Evolutionary conservation across 2,797 vertebrate genomes (phyloP), one percentile per base, ranked within the genome.

Genomic region (Gobionotothen gibberifrons): DNA sequence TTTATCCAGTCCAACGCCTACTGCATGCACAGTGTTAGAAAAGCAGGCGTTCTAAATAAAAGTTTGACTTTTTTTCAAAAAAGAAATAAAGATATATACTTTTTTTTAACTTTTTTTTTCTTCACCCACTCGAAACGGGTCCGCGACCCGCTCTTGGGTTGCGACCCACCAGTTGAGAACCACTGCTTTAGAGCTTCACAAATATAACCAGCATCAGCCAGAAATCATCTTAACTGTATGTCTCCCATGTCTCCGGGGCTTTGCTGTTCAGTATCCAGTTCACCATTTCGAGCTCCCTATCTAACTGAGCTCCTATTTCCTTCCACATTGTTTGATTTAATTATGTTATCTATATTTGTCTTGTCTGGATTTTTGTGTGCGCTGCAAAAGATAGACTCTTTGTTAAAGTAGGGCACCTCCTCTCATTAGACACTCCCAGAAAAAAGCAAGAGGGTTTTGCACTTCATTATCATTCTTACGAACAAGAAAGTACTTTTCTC

Each of bases 281-380:
- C 83, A 89, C 52, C 61, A 76, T 88, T 83, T 80, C 87, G 62
- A 87, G 79, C 58, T 83, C 46, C 61, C 69, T 46, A 1, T 87
- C 80, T 44, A 71, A 72, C 79, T 40, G 39, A 72, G 74, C 55
- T 83, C 67, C 64, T 65, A 63, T 87, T 84, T 84, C 82, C 66
- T 84, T 79, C 71, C 58, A 73, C 78, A 75, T 85, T 91, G 83
- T 88, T 92, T 91, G 83, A 89, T 93, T 90, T 90, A 91, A 93
- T 91, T 88, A 88, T 88, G 85, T 85, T 89, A 86, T 92, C 85
- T 91, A 90, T 92, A 89, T 93, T 91, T 92, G 89, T 89, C 89
- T 87, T 89, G 79, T 88, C 84, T 85, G 72, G 56, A 84, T 80
- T 89, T 86, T 74, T 81, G 79, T 81, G 77, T 57, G 67, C 13